Evolutionary conservation across 2,113 vertebrate genomes (phyloP), one percentile per base, ranked within the genome.

Genomic region (Scophthalmus maximus): DNA sequence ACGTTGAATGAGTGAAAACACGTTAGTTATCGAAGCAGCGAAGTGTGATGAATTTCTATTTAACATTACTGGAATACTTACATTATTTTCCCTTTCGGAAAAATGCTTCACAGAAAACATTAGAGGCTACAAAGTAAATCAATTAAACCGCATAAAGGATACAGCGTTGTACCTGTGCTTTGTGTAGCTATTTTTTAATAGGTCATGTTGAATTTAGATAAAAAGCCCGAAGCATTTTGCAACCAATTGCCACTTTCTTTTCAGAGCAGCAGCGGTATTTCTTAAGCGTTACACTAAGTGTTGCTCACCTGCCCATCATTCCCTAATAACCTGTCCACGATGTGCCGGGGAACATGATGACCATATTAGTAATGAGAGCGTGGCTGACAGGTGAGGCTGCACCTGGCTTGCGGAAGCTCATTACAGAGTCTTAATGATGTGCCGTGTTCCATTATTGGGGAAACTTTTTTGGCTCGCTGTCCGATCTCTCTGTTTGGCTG

Each of bases 351-450:
- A 80, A 87, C 75, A 81, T 66, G 68, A 81, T 81, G 83, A 79
- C 71, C 70, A 87, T 46, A 80, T 78, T 74, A 83, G 66, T 89
- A 88, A 90, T 84, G 86, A 89, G 81, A 60, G 75, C 50, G 40
- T 23, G 53, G 73, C 69, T 87, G 90, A 90, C 89, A 85, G 88
- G 87, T 82, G 68, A 88, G 70, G 40, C 66, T 81, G 62, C 68
- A 85, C 85, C 83, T 84, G 75, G 73, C 64, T 69, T 57, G 73
- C 73, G 82, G 68, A 82, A 55, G 78, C 90, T 88, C 83, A 84
- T 90, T 89, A 87, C 50, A 55, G 26, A 55, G 40, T 68, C 73
- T 77, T 89, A 86, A 88, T 80, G 78, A 85, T 78, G 86, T 63
- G 65, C 47, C 67, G 59, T 77, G 73, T 87, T 83, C 66, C 71